Evolutionary conservation across 2,888 invertebrate species (phyloP).

Genomic region (Andrena marginata): DNA sequence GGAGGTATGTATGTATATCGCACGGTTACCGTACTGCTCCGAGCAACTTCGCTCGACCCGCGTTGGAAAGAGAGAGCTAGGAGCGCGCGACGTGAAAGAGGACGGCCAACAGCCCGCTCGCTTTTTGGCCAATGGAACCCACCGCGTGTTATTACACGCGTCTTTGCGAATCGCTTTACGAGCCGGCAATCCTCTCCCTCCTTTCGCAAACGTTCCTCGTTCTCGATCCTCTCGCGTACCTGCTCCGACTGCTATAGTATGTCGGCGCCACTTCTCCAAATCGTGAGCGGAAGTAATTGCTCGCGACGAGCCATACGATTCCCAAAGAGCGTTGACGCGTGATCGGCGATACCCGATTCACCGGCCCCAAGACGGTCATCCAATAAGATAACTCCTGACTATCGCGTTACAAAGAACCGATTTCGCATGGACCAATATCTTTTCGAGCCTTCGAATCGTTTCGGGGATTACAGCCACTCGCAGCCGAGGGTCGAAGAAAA

Average conservation of each 20-base stretch:
- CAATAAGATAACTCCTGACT: background rate
- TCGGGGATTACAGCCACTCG: background rate
- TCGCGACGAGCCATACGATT: background rate
- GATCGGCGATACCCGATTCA: background rate
- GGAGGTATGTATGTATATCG: conserved; percentile 20
- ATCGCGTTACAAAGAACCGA: background rate
- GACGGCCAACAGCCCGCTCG: conserved; percentile 5
- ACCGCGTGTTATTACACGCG: conserved; percentile 62
- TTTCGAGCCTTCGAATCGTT: background rate
- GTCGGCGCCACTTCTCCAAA: conserved; percentile 12
- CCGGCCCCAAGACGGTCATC: background rate
- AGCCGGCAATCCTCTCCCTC: background rate
- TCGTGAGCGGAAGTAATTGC: conserved; percentile 15
- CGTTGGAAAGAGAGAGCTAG: conserved; percentile 36
- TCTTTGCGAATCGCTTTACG: conserved; percentile 54
- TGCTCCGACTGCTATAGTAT: background rate
- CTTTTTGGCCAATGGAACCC: conserved; percentile 53
- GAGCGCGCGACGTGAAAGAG: conserved; percentile 31
- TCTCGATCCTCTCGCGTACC: conserved; percentile 3
- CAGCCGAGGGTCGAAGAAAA: background rate
- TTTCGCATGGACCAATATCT: background rate
- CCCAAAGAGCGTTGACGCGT: background rate
- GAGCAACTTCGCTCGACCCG: conserved; percentile 55
- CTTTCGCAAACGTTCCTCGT: background rate
- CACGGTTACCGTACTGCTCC: conserved; percentile 47